Evolutionary conservation across 2,888 invertebrate genomes (phyloP).

Genomic region (Tetragonula carbonaria): DNA sequence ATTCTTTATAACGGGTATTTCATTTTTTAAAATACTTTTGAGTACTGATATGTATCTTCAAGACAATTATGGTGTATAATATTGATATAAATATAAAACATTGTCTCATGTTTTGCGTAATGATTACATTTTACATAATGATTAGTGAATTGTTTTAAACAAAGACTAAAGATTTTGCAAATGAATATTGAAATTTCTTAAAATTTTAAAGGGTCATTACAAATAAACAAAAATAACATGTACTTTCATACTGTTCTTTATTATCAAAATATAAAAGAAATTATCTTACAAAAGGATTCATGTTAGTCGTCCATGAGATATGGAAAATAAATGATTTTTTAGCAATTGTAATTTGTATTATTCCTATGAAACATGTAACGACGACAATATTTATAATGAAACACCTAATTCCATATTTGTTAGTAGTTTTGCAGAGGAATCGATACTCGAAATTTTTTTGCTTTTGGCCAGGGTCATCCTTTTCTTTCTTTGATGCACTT

Average conservation of each 20-base stretch:
- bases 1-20: too few species aligned
- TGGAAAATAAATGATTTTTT: constrained; percentile 29
- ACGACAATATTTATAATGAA: constrained; percentile 2
- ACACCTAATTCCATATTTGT: constrained; percentile 22
- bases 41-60: too few species aligned
- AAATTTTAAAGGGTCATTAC: not conserved
- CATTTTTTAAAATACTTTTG: too few species aligned
- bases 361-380: not conserved
- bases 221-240: not conserved
- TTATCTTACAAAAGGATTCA: constrained; percentile 18
- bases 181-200: too few species aligned
- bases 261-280: constrained; percentile 14
- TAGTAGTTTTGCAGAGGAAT: constrained; percentile 7
- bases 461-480: constrained; percentile 45
- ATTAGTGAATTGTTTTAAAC: too few species aligned
- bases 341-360: not conserved
- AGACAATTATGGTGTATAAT: too few species aligned
- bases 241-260: constrained; percentile 2
- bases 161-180: too few species aligned
- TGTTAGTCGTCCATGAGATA: not conserved
- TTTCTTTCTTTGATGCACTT: constrained; percentile 24
- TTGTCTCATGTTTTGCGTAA: too few species aligned
- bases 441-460: constrained; percentile 18
- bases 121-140: too few species aligned
- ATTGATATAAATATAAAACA: too few species aligned